Evolutionary conservation across 2,113 vertebrate species (phyloP).

Genomic region (Melanerpes aurifrons): DNA sequence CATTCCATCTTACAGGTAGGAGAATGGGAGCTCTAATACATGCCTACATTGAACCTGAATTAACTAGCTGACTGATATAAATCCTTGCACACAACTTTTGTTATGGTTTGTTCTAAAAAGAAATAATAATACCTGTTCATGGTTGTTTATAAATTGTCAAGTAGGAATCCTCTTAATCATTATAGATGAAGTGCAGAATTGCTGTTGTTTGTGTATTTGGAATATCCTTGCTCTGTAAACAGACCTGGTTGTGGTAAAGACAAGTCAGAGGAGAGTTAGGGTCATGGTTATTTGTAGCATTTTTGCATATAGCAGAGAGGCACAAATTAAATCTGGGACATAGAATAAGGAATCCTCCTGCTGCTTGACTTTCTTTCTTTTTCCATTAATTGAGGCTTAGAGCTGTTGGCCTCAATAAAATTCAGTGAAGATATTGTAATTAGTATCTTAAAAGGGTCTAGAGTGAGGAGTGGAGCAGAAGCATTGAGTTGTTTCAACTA

Average conservation of each 20-base stretch:
- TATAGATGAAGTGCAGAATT: not conserved
- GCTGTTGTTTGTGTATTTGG: not conserved
- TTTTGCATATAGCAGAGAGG: not conserved
- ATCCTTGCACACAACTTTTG: not conserved
- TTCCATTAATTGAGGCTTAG: not conserved
- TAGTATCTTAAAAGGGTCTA: not conserved
- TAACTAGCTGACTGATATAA: not conserved
- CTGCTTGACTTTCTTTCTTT: slow-evolving; percentile 12
- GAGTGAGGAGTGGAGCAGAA: not conserved
- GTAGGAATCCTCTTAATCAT: not conserved
- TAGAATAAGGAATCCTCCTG: slow-evolving; percentile 3
- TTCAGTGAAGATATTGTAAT: slow-evolving; percentile 8
- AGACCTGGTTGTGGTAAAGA: not conserved
- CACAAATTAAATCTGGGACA: not conserved
- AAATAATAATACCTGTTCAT: not conserved
- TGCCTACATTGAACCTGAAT: not conserved
- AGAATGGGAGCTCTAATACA: not conserved
- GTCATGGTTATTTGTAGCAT: not conserved
- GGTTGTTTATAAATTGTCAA: not conserved
- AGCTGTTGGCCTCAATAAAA: slow-evolving; percentile 50
- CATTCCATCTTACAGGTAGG: not conserved
- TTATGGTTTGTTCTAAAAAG: not conserved
- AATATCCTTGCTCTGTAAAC: slow-evolving; percentile 19
- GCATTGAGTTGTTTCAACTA: not conserved
- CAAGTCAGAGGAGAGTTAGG: not conserved